phyloP scores from a whole-genome alignment of 2,797 vertebrate species.

The Gymnocypris eckloni region DNA sequence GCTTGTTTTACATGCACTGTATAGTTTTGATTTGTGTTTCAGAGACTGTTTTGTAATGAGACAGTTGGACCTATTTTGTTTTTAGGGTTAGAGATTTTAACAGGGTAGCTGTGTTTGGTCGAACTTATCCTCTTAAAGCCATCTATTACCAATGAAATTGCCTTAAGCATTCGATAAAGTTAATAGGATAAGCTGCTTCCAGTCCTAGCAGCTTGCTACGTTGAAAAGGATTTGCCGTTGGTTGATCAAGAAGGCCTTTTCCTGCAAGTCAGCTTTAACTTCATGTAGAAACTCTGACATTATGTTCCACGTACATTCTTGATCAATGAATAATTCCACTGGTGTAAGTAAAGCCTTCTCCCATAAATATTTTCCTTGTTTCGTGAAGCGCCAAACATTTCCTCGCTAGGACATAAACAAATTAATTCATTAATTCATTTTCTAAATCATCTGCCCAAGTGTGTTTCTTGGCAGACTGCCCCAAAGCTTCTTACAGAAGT shows the following conservation, averaged over 20 bases:
- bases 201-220: constrained; percentile 61
- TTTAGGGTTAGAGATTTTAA: constrained; percentile 52
- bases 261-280: constrained; percentile 63
- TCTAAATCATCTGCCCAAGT: constrained; percentile 28
- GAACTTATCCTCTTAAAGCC: constrained; percentile 67
- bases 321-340: not conserved
- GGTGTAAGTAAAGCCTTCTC: not conserved
- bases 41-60: constrained; percentile 1
- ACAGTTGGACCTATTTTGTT: not conserved
- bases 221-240: constrained; percentile 69
- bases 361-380: not conserved
- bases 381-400: not conserved
- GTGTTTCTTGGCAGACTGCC: constrained; percentile 37
- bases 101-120: constrained; percentile 60
- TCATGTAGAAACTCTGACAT: constrained; percentile 44
- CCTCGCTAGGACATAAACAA: not conserved
- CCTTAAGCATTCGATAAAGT: constrained; percentile 67
- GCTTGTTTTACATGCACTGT: not conserved
- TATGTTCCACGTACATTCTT: not conserved
- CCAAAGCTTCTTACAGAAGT: constrained; percentile 72
- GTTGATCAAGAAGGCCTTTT: constrained; percentile 67
- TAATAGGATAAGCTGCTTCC: constrained; percentile 78
- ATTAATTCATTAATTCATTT: not conserved
- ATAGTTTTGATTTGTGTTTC: not conserved
- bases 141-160: constrained; percentile 62